These are phyloP conservation scores for Ciconia stormi DNA, from an alignment of 2,113 vertebrate species.

Conservation along the genomic window DNA sequence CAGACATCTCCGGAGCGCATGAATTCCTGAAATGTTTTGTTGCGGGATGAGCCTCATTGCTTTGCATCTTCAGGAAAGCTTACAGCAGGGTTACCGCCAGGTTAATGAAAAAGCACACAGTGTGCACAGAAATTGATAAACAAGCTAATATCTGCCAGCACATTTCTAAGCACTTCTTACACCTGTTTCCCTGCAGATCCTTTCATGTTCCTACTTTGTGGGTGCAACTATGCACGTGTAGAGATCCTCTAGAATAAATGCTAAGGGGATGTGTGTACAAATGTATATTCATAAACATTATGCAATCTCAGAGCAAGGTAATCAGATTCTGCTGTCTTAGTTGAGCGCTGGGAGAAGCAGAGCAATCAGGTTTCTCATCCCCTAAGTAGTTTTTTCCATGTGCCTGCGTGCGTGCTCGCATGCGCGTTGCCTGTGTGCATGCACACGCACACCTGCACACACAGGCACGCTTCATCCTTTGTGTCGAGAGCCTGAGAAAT, in stretches of 20 bases:
- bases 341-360: fast-evolving
- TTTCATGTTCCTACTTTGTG: not conserved
- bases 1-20: not conserved
- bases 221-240: fast-evolving
- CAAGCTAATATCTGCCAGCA: not conserved
- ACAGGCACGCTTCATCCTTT: not conserved
- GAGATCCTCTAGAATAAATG: not conserved
- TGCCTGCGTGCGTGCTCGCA: not conserved
- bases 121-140: not conserved
- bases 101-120: not conserved
- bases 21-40: conserved; percentile 1
- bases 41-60: not conserved
- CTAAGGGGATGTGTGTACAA: not conserved
- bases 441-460: fast-evolving
- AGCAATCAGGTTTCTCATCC: not conserved
- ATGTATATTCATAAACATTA: not conserved
- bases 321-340: not conserved
- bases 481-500: not conserved
- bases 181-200: not conserved
- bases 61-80: conserved; percentile 17
- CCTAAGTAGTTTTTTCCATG: not conserved
- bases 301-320: not conserved
- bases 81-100: not conserved
- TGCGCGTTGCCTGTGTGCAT: not conserved
- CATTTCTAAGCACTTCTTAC: not conserved